A percentile compares a stretch with the other conserved stretches of the same genome.
Conservation (phyloP, 2,888 invertebrate species). For the Drosophila algonquin region DNA sequence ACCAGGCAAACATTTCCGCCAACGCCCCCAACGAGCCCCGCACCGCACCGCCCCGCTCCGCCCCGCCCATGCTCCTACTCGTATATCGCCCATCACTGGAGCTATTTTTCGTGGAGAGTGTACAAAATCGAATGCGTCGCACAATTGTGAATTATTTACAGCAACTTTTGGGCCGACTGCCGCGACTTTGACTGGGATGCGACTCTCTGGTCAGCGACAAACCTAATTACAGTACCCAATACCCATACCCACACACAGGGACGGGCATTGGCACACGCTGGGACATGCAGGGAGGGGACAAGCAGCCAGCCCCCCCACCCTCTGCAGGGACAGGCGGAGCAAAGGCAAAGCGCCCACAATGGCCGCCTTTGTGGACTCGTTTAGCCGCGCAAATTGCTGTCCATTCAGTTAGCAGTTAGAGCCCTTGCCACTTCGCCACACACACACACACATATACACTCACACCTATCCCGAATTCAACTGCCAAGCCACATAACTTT, state of each 20-base stretch:
- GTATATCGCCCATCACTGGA: no score
- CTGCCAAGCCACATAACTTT: slow-evolving; percentile 43
- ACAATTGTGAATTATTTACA: slow-evolving; percentile 74
- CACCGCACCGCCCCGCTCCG: background rate
- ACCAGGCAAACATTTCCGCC: slow-evolving; percentile 77
- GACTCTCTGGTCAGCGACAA: slow-evolving; percentile 59
- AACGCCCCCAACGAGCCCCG: slow-evolving; percentile 4
- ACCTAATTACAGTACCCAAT: slow-evolving; percentile 69
- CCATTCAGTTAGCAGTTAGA: slow-evolving; percentile 67
- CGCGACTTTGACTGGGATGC: slow-evolving; percentile 47
- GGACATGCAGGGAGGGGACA: background rate
- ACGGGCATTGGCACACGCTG: no score
- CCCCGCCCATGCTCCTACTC: no score
- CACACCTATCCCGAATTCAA: slow-evolving; percentile 21
- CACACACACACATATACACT: slow-evolving; percentile 1
- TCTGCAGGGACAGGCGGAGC: background rate
- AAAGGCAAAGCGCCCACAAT: slow-evolving; percentile 33
- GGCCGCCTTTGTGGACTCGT: slow-evolving; percentile 72
- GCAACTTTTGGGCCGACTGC: slow-evolving; percentile 66
- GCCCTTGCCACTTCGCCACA: slow-evolving; percentile 31
- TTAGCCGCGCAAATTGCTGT: slow-evolving; percentile 75
- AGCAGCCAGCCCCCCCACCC: no score
- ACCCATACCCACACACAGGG: background rate
- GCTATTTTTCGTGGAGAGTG: slow-evolving; percentile 22
- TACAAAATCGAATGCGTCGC: slow-evolving; percentile 41